phyloP scores from a whole-genome alignment of 1,140 invertebrate genomes.

The Sipha flava region DNA sequence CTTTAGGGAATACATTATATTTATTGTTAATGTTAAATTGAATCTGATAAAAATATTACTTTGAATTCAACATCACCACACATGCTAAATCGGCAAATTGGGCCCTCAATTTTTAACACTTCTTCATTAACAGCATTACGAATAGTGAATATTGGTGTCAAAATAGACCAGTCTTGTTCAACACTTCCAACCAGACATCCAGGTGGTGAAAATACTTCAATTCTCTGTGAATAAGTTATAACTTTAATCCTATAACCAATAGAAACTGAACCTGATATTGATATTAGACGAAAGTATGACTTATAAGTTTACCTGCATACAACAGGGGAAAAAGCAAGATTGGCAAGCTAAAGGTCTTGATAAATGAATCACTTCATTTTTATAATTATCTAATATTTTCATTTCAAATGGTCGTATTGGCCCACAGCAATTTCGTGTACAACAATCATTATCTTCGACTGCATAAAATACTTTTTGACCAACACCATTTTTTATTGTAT shows the following conservation, averaged over 20 bases:
- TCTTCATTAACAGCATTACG: slow-evolving; percentile 66
- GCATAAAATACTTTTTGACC: slow-evolving; percentile 78
- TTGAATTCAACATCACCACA: slow-evolving; percentile 71
- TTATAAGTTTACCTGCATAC: slow-evolving; percentile 57
- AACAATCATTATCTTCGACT: slow-evolving; percentile 72
- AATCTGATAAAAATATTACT: slow-evolving; percentile 41
- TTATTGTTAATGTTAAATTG: not conserved
- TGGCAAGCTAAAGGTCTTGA: slow-evolving; percentile 66
- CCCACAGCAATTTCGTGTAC: slow-evolving; percentile 69
- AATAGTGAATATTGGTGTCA: slow-evolving; percentile 67
- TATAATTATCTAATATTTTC: slow-evolving; percentile 68
- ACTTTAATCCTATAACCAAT: not conserved
- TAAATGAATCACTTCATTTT: slow-evolving; percentile 63
- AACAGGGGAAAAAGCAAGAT: slow-evolving; percentile 73
- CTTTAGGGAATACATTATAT: not conserved
- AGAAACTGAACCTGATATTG: not conserved
- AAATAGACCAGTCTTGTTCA: slow-evolving; percentile 76
- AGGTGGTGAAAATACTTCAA: slow-evolving; percentile 64
- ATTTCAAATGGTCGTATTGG: slow-evolving; percentile 72
- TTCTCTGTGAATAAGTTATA: slow-evolving; percentile 43
- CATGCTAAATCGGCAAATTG: slow-evolving; percentile 67
- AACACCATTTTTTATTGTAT: slow-evolving; percentile 63
- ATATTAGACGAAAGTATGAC: not conserved
- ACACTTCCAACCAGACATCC: slow-evolving; percentile 66
- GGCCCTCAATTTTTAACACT: slow-evolving; percentile 74